Evolutionary conservation across 2,888 invertebrate genomes (phyloP), one percentile per base, ranked within the genome.

Genomic region (Periphyllus acericola): DNA sequence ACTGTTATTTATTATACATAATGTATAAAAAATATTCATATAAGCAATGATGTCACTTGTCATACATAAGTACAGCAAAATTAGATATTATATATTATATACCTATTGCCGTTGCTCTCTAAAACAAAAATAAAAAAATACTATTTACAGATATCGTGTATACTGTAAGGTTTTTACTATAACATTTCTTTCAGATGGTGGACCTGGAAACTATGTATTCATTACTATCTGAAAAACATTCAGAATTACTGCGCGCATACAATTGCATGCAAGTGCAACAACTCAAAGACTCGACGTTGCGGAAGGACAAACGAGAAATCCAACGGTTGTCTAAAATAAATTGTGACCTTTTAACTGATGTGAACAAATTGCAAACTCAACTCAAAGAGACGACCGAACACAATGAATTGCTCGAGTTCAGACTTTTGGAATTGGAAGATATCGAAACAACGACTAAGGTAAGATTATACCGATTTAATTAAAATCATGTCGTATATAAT

Each of bases 321-420:
- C 88, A 89, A 68, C 83, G 85, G 19, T 79, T 87, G 72, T 72
- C 89, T 14, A 89, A 83, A 87, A 66, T 72, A 3, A 81, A 76
- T 60, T 81, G 71, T 60, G 81, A 85, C 36, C 89, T 90, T 29
- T 89, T 90, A 40, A 88, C 89, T 25, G 89, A 89, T 32, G 90
- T 90, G 52, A 89, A 89, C 19, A 92, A 93, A 89, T 93, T 95
- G 72, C 92, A 93, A 90, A 94, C 94, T 90, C 95, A 96, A 91
- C 92, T 95, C 90, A 93, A 94, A 90, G 96, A 96, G 92, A 93
- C 95, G 90, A 93, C 95, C 90, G 96, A 96, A 91, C 96, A 96
- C 91, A 95, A 95, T 91, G 96, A 96, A 92, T 93, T 96, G 90
- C 93, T 96, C 91, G 96, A 96, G 92, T 96, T 96, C 93, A 93